A percentile compares a stretch with the other conserved stretches of the same genome.
phyloP scores from a whole-genome alignment of 2,888 invertebrate genomes.

The Pogonocherus hispidulus region DNA sequence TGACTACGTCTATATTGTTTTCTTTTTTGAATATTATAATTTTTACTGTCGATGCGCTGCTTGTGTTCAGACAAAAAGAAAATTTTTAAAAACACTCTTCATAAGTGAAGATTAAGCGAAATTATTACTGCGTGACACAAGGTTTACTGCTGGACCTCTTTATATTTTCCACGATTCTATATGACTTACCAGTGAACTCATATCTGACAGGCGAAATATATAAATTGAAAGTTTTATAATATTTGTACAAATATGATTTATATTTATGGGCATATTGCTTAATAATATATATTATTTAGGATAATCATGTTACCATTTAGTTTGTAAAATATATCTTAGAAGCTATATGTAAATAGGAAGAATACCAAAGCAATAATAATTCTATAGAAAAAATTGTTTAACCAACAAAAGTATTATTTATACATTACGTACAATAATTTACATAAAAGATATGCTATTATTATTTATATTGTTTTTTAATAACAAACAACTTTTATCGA shows the following conservation, averaged over 20 bases:
- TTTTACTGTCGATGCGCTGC: slow-evolving; percentile 1
- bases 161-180: background rate
- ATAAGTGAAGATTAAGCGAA: background rate
- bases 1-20: slow-evolving; percentile 5
- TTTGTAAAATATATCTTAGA: no score
- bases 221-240: no score
- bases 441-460: slow-evolving; percentile 18
- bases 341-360: background rate
- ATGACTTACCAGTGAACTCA: background rate
- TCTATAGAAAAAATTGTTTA: no score
- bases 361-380: background rate
- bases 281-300: no score
- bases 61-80: background rate
- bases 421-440: slow-evolving; percentile 5
- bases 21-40: background rate
- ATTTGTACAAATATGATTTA: background rate
- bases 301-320: no score
- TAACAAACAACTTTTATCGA: slow-evolving; percentile 39
- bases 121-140: background rate
- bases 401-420: background rate
- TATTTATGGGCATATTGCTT: no score
- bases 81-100: background rate
- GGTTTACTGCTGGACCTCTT: background rate
- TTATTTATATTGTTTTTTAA: slow-evolving; percentile 12
- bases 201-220: no score